phyloP scores from a whole-genome alignment of 2,797 vertebrate genomes.

The Falco concolor region DNA sequence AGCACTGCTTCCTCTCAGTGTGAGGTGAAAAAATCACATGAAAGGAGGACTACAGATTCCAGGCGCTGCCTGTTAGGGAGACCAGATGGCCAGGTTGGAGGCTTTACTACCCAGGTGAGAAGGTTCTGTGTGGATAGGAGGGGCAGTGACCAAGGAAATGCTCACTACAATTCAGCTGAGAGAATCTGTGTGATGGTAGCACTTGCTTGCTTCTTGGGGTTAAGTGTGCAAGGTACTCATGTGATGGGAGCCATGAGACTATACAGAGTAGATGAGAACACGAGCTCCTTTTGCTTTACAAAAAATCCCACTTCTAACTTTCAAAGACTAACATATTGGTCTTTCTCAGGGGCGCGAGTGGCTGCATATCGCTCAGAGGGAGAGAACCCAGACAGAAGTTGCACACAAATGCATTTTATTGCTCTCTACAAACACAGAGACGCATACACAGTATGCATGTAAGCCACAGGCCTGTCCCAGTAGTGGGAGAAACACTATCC shows the following conservation, averaged over 20 bases:
- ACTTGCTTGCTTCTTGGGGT: no score
- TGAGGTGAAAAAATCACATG: accelerated
- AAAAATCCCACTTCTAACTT: not conserved
- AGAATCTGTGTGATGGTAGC: not conserved
- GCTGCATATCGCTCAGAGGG: not conserved
- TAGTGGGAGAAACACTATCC: slow-evolving; percentile 31
- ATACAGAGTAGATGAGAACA: accelerated
- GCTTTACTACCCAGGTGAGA: not conserved
- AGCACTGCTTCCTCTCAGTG: not conserved
- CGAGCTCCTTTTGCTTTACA: not conserved
- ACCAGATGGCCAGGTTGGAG: no score
- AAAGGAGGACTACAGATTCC: not conserved
- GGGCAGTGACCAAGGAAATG: not conserved
- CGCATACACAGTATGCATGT: slow-evolving; percentile 28
- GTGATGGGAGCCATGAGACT: not conserved
- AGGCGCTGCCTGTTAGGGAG: accelerated
- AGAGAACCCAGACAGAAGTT: not conserved
- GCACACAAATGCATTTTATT: slow-evolving; percentile 23
- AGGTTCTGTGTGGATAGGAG: not conserved
- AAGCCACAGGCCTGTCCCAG: slow-evolving; percentile 34
- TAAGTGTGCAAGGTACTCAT: not conserved
- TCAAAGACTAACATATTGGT: accelerated
- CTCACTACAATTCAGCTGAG: not conserved
- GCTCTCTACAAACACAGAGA: not conserved
- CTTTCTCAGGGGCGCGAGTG: accelerated